Evolutionary conservation across 37 sponge, comb jelly and placozoan genomes (phyloP), one percentile per base, ranked within the genome.

Genomic region (Bolinopsis microptera): DNA sequence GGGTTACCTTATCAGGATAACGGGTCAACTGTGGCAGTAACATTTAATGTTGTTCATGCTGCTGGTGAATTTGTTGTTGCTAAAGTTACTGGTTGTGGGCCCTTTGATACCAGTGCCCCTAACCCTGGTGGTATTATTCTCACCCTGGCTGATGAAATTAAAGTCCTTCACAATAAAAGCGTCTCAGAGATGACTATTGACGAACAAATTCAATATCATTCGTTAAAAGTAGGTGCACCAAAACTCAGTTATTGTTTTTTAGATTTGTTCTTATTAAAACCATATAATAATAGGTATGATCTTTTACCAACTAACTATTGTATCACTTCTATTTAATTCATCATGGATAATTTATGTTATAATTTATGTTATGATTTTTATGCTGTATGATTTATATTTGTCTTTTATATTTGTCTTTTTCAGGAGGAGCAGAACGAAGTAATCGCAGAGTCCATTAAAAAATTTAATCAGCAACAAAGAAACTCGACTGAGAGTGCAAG

Each of bases 61-160:
- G 80, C 80, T 33, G 80, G 80, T 77, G 21, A 77, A 16, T 35
- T 32, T 32, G 35, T 77, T 77, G 35, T 77, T 77, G 80, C 80
- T 16, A 77, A 77, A 77, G 80, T 77, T 34, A 32, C 37, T 77
- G 80, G 80, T 3, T 77, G 37, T 77, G 36, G 36, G 3, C 37
- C 80, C 27, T 32, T 35, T 33, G 18, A 77, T 77, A 21, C 80
- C 1, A 35, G 32, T 35, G 21, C 18, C 21, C 36, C 22, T 21
- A 34, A 77, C 32, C 80, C 80, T 77, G 80, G 33, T 3, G 80
- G 80, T 34, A 35, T 35, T 18, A 77, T 34, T 5, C 80, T 77
- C 18, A 35, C 80, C 3, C 27, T 77, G 1, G 35, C 27, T 33
- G 80, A 77, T 32, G 80, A 77, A 77, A 32, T 77, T 22, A 77